These are phyloP conservation scores for Clarias gariepinus DNA, from an alignment of 2,113 vertebrate genomes.

Conservation along the genomic window DNA sequence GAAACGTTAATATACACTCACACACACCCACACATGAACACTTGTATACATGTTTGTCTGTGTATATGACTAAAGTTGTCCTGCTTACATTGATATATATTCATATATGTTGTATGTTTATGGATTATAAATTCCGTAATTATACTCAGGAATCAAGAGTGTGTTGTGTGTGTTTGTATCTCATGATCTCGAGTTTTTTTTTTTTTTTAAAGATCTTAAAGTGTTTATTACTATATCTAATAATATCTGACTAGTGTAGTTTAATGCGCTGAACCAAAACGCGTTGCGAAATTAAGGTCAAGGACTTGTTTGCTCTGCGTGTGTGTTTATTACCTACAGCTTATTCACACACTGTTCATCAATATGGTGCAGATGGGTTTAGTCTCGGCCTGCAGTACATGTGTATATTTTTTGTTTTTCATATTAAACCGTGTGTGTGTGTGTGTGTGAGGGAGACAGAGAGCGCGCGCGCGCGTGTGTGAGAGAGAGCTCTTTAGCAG, in stretches of 20 bases:
- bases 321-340: not conserved
- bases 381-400: not conserved
- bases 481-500: not conserved
- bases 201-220: no score
- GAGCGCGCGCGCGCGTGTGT: not conserved
- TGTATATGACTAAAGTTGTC: not conserved
- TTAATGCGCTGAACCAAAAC: not conserved
- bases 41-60: not conserved
- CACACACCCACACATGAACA: not conserved
- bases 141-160: not conserved
- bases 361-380: not conserved
- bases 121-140: not conserved
- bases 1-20: not conserved
- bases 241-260: not conserved
- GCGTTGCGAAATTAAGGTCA: constrained; percentile 14
- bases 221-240: not conserved
- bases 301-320: not conserved
- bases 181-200: no score
- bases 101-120: not conserved
- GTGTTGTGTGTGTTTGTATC: no score
- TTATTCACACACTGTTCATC: not conserved
- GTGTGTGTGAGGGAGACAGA: not conserved
- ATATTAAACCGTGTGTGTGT: not conserved
- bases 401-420: not conserved
- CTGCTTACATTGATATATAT: no score